Evolutionary conservation across 2,888 invertebrate genomes (phyloP), one percentile per base, ranked within the genome.

Genomic region (Stenodema calcarata): DNA sequence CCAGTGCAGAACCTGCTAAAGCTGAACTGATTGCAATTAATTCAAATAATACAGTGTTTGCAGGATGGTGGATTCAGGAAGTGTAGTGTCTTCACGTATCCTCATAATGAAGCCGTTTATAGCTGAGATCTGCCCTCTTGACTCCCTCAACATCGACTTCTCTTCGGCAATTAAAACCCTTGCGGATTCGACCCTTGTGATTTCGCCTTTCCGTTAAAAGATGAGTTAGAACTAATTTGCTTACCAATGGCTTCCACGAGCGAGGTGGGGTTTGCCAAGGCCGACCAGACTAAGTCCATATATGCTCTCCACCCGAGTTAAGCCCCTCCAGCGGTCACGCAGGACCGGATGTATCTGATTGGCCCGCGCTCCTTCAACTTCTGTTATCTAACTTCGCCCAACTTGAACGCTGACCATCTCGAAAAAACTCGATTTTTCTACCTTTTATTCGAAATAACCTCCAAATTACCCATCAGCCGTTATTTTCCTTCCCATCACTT

Each of bases 261-360:
- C 18, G 62, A 62, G 62, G 23, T 62, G 62, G 62, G 12, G n/a
- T 50, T n/a, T 11, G 23, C 78, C 78, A 78, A 78, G 78, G 78
- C 16, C 78, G 78, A 2, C 78, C 78, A 78, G 78, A 16, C 42
- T 23, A n/a, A 44, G 42, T 41, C 78, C 78, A 78, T 78, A 78
- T 78, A 78, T 42, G 78, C 44, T 35, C 44, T 27, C 23, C 78
- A 78, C 78, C 44, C 14, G 41, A 23, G 18, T n/a, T 18, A 44
- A 44, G 78, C 80, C 44, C 75, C 80, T 62, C 50, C 18, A 80
- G 80, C 80, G 80, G 80, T 80, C 80, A 80, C 80, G 54, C 80
- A 27, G 75, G n/a, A 75, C 75, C 80, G 80, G 80, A 80, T 80
- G 80, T 80, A 80, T 80, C 80, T 80, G 80, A 80, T 80, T 80